Percentiles rank a stretch among this genome's conserved stretches.
These are phyloP conservation scores for Lipophrys pholis DNA, from an alignment of 2,113 vertebrate genomes.

Conservation along the genomic window DNA sequence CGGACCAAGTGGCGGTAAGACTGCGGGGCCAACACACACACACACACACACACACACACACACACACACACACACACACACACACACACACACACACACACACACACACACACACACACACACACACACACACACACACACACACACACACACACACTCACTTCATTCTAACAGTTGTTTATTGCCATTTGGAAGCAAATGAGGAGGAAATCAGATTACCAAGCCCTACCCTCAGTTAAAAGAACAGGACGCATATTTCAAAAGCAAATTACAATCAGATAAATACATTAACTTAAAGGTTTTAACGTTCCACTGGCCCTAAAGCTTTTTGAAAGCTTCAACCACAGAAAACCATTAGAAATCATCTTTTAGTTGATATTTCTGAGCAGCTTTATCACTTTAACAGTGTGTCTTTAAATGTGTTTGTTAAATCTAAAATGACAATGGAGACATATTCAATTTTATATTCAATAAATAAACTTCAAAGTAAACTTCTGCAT, in stretches of 20 bases:
- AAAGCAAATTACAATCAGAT: constrained; percentile 55
- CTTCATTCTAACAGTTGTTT: constrained; percentile 79
- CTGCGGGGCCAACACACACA: not conserved
- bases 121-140: constrained; percentile 19
- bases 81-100: constrained; percentile 55
- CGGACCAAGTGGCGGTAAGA: constrained; percentile 97
- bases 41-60: no score
- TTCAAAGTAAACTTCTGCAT: no score
- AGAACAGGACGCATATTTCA: constrained; percentile 63
- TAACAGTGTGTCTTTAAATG: no score
- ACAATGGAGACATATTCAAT: no score
- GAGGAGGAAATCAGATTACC: constrained; percentile 80
- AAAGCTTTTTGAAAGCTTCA: constrained; percentile 32
- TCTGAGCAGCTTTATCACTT: no score
- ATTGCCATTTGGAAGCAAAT: constrained; percentile 80
- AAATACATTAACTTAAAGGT: constrained; percentile 55
- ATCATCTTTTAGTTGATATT: no score
- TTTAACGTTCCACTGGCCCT: constrained; percentile 57
- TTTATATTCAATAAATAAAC: no score
- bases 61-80: constrained; percentile 68
- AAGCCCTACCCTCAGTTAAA: constrained; percentile 76
- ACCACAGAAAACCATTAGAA: not conserved
- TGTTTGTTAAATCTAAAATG: no score
- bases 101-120: constrained; percentile 19
- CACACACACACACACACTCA: constrained; percentile 61